A percentile compares a stretch with the other conserved stretches of the same genome.
These are phyloP conservation scores for Dipodomys ordii DNA, from an alignment of 2,113 vertebrate species.

Conservation along the genomic window DNA sequence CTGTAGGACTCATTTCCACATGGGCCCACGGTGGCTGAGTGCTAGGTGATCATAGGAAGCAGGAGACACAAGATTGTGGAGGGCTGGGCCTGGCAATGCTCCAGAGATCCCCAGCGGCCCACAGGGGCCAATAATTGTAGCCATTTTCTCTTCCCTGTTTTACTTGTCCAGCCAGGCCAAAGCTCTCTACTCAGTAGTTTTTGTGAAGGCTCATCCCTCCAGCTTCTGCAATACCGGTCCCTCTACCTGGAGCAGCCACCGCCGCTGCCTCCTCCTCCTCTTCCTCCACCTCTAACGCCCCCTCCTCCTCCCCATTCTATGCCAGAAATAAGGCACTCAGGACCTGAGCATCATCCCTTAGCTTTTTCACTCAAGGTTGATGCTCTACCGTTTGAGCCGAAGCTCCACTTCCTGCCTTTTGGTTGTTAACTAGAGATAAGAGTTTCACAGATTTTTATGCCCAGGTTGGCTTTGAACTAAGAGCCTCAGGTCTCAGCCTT, in stretches of 20 bases:
- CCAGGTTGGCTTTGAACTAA: no score
- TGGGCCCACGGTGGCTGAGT: neutral
- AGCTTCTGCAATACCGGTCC: neutral
- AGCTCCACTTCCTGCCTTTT: no score
- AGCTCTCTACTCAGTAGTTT: neutral
- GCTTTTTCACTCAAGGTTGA: no score
- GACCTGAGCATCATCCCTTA: no score
- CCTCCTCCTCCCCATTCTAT: no score
- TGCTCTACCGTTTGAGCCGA: no score
- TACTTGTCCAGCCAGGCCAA: neutral
- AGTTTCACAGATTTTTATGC: no score
- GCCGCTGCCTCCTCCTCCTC: neutral
- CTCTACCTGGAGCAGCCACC: neutral
- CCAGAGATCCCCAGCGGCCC: neutral
- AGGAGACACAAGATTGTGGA: neutral
- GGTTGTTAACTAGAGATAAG: no score
- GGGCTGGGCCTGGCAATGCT: neutral
- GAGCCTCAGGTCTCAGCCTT: no score
- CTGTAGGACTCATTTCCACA: neutral
- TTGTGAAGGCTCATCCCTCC: neutral
- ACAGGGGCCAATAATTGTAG: no score
- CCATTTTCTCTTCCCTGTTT: neutral
- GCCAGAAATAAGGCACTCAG: no score
- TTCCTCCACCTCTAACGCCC: no score
- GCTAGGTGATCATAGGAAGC: neutral